Base-by-base conservation (phyloP, 2,113 vertebrate genomes). In the Hippocampus abdominalis region DNA sequence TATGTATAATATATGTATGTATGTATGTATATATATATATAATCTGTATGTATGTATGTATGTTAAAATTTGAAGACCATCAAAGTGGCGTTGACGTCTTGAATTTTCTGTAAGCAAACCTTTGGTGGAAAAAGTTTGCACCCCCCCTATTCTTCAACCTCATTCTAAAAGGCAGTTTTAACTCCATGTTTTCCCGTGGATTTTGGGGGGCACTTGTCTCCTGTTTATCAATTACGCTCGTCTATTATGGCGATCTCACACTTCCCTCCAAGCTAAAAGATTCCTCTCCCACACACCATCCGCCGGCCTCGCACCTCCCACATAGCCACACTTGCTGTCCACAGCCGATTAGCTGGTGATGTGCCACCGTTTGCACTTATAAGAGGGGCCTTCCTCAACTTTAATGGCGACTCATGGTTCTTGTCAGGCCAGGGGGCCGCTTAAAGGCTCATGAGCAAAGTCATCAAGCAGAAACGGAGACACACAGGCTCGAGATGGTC, bases 271-370 rank as follows among this genome's bases (percentile, higher is more conserved):
- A 80, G 80, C 84, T 85, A 84, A 88, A 89, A 88, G 83, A 88
- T 89, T 86, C 84, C 87, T 85, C 88, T 89, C 89, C 89, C 87
- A 89, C 88, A 87, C 89, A 83, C 89, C 88, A 89, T 86, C 89
- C 87, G 88, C 66, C 74, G 81, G 77, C 83, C 87, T 89, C 88
- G 79, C 89, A 89, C 89, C 87, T 90, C 89, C 89, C 86, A 90
- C 89, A 78, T 82, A 87, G 76, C 84, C 88, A 87, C 82, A 86
- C 88, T 89, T 79, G 86, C 88, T 88, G 87, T 89, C 87, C 84
- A 69, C 77, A 32, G 88, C 73, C 73, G 84, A 87, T 84, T 80
- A 82, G 82, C 72, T 84, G 83, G 86, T 87, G 74, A 82, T 76
- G 79, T 83, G 84, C 87, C 83, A 85, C 82, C 89, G 87, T 87